Conservation (phyloP, 2,888 invertebrate species). For the Petrophora chlorosata region DNA sequence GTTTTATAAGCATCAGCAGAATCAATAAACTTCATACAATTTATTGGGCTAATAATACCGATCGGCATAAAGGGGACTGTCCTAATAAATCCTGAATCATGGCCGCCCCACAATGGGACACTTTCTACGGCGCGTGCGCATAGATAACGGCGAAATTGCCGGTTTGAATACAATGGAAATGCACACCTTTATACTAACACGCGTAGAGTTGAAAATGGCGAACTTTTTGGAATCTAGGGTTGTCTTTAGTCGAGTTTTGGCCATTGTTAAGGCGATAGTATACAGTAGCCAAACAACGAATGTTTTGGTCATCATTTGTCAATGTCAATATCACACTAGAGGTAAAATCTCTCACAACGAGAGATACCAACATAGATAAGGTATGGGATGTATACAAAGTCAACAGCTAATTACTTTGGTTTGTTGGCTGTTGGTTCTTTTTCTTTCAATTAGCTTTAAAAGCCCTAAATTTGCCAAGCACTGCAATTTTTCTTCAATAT, state of each 20-base stretch:
- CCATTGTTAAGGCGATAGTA: constrained; percentile 14
- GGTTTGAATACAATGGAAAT: constrained; percentile 46
- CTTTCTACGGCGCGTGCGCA: constrained; percentile 66
- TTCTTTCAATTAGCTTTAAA: background rate
- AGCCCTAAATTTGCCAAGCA: no score
- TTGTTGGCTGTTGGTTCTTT: no score
- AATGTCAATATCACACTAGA: constrained; percentile 34
- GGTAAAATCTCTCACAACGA: no score
- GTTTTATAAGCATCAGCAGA: background rate
- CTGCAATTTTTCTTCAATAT: no score
- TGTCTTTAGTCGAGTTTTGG: constrained; percentile 40
- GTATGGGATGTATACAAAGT: no score
- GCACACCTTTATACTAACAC: constrained; percentile 44
- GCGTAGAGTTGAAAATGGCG: constrained; percentile 40
- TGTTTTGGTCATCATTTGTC: constrained; percentile 5
- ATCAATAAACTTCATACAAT: constrained; percentile 4
- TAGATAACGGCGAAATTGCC: constrained; percentile 63
- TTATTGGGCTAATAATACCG: constrained; percentile 18
- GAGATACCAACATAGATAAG: no score
- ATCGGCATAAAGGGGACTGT: constrained; percentile 24
- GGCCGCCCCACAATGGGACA: constrained; percentile 63
- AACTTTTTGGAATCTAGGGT: constrained; percentile 40
- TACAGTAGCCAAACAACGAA: constrained; percentile 21
- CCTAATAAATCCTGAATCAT: constrained; percentile 33
- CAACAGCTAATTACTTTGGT: no score